A percentile compares a stretch with the other conserved stretches of the same genome.
Evolutionary conservation across 2,113 vertebrate species (phyloP).

Genomic region (Sylvilagus bachmani): DNA sequence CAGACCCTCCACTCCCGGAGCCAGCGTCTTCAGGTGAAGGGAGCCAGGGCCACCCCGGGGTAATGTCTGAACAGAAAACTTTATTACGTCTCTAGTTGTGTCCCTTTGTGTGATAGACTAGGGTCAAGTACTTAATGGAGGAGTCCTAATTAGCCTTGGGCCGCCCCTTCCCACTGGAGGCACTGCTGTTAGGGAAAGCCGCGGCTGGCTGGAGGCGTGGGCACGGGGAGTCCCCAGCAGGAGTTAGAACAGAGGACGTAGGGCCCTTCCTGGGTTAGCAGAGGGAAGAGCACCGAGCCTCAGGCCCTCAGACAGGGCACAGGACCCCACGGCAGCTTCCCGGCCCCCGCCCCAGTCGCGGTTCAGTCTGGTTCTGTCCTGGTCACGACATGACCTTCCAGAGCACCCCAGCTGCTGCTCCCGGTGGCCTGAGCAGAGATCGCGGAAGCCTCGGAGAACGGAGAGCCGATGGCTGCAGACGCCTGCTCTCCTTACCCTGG

Average conservation of each 20-base stretch:
- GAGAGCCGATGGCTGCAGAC: neutral
- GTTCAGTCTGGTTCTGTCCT: constrained; percentile 24
- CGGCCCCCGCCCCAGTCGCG: neutral
- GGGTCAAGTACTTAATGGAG: constrained; percentile 54
- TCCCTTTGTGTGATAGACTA: constrained; percentile 59
- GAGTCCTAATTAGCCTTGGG: constrained; percentile 48
- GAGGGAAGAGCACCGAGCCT: neutral
- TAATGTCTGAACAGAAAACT: constrained; percentile 71
- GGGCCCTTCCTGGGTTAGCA: neutral
- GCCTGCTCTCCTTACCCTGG: neutral
- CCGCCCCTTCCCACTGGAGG: constrained; percentile 58
- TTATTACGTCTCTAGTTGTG: constrained; percentile 74
- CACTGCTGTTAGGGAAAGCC: constrained; percentile 59
- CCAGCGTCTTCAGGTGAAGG: neutral
- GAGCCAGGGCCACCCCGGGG: neutral
- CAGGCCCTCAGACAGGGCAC: neutral
- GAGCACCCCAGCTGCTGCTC: neutral
- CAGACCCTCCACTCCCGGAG: neutral
- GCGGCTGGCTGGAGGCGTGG: constrained; percentile 14
- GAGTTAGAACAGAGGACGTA: neutral
- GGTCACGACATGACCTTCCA: neutral
- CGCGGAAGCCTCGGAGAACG: constrained; percentile 3
- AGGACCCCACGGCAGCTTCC: neutral
- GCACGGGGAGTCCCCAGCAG: neutral
- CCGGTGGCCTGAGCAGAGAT: neutral